Evolutionary conservation across 2,888 invertebrate genomes (phyloP), one percentile per base, ranked within the genome.

Genomic region (Pandemis corylana): DNA sequence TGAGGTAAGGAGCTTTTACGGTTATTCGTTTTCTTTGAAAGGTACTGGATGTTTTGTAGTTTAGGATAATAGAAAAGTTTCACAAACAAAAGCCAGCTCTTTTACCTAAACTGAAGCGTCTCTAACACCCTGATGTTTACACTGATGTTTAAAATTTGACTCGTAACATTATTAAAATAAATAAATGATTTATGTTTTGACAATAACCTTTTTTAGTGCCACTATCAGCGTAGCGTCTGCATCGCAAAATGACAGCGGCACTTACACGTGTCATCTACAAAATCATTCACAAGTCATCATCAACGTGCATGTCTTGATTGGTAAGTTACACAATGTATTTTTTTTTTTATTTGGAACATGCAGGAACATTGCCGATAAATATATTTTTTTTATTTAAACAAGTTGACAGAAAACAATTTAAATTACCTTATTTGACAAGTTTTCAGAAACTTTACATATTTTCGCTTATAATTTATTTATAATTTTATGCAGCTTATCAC

Each of bases 291-390:
- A 95, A 82, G 95, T 95, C 15, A 94, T 95, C 44, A 95, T 96
- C 72, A 95, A 96, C 84, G 96, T 96, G 72, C 96, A 96, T 83
- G 96, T 96, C 72, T 90, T 96, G 77, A 96, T 96, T 86, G 96
- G 96, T 96, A 92, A 94, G 94, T 87, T 74, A 53, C 7, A 44
- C 63, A 63, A 7, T 63, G 28, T 9, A 53, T 10, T 5, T 7
- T 15, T 7, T 7, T 3, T n/a, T 28, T n/a, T n/a, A 9, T 56
- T 2, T 20, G 5, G 5, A 9, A 56, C 56, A 51, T n/a, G 5
- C 46, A 46, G 12, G 12, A 46, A 46, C 46, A 46, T 10, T 46
- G 9, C 4, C 12, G 46, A 10, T 46, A 46, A 36, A 36, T 36
- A 36, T 28, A 28, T 2, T 28, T 28, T 28, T 28, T 28, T 28